Percentiles rank a stretch among this genome's conserved stretches.
These are phyloP conservation scores for Meiosimyza platycephala DNA, from an alignment of 2,888 invertebrate species.

Conservation along the genomic window DNA sequence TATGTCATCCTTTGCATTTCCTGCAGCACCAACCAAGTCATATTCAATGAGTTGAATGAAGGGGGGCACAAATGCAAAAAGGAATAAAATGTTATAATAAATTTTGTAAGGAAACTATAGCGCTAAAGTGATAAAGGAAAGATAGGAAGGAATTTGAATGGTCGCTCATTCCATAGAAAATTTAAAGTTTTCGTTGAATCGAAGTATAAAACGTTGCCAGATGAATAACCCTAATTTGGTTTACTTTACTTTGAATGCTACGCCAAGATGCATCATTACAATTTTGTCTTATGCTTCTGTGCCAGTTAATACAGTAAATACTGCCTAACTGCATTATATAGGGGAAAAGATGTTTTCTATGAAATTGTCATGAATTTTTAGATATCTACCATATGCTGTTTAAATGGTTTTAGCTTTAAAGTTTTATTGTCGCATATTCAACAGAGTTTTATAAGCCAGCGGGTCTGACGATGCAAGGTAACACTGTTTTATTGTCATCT, in stretches of 20 bases:
- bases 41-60: slow-evolving; percentile 17
- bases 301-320: too few relatives aligned
- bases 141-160: not conserved
- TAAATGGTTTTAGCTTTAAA: too few relatives aligned
- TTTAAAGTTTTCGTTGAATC: slow-evolving; percentile 9
- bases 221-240: slow-evolving; percentile 31
- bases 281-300: too few relatives aligned
- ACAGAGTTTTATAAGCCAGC: too few relatives aligned
- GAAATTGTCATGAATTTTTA: too few relatives aligned
- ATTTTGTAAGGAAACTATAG: not conserved
- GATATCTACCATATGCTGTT: too few relatives aligned
- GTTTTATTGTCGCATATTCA: too few relatives aligned
- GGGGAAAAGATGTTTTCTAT: too few relatives aligned
- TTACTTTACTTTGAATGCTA: slow-evolving; percentile 9
- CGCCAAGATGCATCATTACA: not conserved
- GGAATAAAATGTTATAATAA: not conserved
- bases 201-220: slow-evolving; percentile 20
- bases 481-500: too few relatives aligned
- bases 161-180: not conserved
- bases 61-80: not conserved
- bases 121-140: not conserved
- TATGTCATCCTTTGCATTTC: slow-evolving; percentile 34
- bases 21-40: slow-evolving; percentile 18
- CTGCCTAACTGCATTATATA: too few relatives aligned
- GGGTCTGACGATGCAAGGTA: too few relatives aligned